Base-by-base conservation (phyloP, 2,113 vertebrate species). In the Abramis brama region DNA sequence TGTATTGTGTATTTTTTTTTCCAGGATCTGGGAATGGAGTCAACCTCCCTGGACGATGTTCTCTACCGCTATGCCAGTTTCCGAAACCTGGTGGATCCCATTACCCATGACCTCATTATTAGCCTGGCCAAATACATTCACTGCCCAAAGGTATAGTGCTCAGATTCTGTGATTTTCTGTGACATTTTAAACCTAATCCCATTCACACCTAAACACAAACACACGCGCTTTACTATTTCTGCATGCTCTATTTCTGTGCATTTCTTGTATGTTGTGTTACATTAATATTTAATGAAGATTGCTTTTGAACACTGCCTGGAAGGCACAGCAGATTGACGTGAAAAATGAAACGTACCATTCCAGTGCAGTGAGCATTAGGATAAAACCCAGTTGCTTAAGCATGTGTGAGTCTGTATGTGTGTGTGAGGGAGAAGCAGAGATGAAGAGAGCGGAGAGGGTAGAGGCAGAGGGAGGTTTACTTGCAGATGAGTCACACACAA, bases 21-120 rank as follows among this genome's bases (percentile, higher is more conserved):
- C 93, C 79, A 99, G 98, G 98, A 99, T 93, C 91, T 99, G 39
- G 98, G 98, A 68, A 99, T 99, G 98, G 98, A 99, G 93, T 99
- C 98, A 0, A 99, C 98, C 30, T 99, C 98, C 0, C 93, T 99
- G 94, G 98, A 99, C 6, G 97, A 99, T 0, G 98, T 99, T 39
- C 94, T 99, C 70, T 99, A 98, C 43, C 96, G 97, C 43, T 99
- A 99, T 0, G 98, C 98, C 94, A 99, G 97, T 95, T 99, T 99
- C 93, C 93, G 98, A 64, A 99, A 99, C 94, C 94, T 99, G 88
- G 98, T 99, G 87, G 98, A 99, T 92, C 98, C 98, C 4, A 99
- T 99, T 94, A 99, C 98, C 0, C 98, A 99, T 0, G 98, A 99
- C 91, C 94, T 99, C 89, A 97, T 99, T 90, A 99, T 99, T 95